Evolutionary conservation across 1,140 invertebrate genomes (phyloP).

Genomic region (Calosoma granatense): DNA sequence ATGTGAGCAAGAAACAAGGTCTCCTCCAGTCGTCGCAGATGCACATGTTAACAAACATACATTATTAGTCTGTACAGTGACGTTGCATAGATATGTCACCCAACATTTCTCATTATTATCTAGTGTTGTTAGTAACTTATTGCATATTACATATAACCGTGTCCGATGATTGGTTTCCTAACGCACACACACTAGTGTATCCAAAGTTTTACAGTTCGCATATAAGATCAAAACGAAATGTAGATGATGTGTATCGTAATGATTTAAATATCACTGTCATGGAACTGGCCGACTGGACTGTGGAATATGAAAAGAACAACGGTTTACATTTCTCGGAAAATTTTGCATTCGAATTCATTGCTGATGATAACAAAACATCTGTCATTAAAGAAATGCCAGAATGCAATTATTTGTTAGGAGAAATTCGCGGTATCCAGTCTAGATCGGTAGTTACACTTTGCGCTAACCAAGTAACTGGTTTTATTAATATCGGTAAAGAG

Average conservation of each 20-base stretch:
- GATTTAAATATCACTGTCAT: not conserved
- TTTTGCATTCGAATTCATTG: not conserved
- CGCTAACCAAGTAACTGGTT: conserved; percentile 31
- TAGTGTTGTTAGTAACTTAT: not conserved
- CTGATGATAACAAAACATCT: not conserved
- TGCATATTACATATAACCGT: too few species aligned
- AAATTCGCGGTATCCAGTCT: conserved; percentile 19
- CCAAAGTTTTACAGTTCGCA: not conserved
- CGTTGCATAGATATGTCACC: too few species aligned
- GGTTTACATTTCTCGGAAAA: not conserved
- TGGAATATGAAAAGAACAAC: not conserved
- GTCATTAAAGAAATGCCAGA: not conserved
- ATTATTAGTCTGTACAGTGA: too few species aligned
- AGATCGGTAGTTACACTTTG: conserved; percentile 36
- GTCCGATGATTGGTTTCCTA: too few species aligned
- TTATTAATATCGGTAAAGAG: conserved; percentile 27
- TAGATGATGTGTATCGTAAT: too few species aligned
- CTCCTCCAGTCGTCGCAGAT: too few species aligned
- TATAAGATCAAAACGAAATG: not conserved
- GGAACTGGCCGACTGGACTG: not conserved
- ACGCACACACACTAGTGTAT: not conserved
- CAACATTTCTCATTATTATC: not conserved
- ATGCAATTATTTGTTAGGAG: conserved; percentile 23
- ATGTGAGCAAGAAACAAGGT: not conserved
- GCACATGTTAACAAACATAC: too few species aligned